phyloP scores from a whole-genome alignment of 2,797 vertebrate genomes.

The Sebastiscus tertius region DNA sequence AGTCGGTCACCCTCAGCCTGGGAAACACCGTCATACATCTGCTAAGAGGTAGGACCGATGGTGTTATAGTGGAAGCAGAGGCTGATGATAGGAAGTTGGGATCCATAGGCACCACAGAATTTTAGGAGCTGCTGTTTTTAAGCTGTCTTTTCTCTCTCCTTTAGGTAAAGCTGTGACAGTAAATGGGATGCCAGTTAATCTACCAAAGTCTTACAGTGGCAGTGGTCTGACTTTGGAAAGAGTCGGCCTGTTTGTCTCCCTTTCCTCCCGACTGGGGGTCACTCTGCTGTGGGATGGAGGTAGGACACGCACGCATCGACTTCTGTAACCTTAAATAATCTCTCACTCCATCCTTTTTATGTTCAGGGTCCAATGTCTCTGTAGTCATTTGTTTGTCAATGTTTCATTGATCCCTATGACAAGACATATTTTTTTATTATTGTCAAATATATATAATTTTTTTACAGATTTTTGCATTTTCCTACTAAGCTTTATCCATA shows the following conservation, averaged over 20 bases:
- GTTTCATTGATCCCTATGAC: neutral
- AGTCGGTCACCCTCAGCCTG: constrained; percentile 87
- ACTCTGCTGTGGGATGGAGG: constrained; percentile 94
- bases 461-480: neutral
- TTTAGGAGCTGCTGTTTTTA: neutral
- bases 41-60: constrained; percentile 83
- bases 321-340: neutral
- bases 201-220: constrained; percentile 88
- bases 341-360: neutral
- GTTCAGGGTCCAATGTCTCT: neutral
- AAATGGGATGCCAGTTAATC: constrained; percentile 86
- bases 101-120: no score
- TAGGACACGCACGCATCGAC: constrained; percentile 54
- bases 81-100: neutral
- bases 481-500: neutral
- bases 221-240: constrained; percentile 84
- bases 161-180: constrained; percentile 89
- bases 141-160: neutral
- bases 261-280: constrained; percentile 86
- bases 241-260: constrained; percentile 87
- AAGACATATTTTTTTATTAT: neutral
- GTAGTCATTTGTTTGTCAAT: neutral
- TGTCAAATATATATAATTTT: neutral
- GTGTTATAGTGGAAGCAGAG: neutral
- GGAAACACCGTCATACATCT: constrained; percentile 88